These are phyloP conservation scores for Cygnus olor DNA, from an alignment of 2,797 vertebrate species.

Conservation along the genomic window DNA sequence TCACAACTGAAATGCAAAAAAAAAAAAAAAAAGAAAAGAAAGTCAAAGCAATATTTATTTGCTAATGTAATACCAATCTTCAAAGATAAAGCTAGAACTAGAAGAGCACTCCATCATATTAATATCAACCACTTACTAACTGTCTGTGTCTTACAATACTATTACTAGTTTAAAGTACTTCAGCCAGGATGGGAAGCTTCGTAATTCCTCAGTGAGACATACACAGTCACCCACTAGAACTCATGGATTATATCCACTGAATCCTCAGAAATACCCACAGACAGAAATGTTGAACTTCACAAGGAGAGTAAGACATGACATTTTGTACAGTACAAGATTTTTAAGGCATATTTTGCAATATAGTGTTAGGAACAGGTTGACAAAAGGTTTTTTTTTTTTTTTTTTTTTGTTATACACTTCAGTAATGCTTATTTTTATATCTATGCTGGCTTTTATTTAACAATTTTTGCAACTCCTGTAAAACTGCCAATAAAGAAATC, in stretches of 20 bases:
- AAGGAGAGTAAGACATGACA: not conserved
- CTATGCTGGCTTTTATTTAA: not conserved
- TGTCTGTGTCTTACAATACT: not conserved
- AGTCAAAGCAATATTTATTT: not conserved
- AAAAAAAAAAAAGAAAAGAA: not conserved
- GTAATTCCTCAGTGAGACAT: not conserved
- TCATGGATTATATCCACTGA: not conserved
- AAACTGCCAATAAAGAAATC: conserved; percentile 49
- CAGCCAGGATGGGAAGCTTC: not conserved
- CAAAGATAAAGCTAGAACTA: not conserved
- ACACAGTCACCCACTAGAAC: not conserved
- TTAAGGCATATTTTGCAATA: not conserved
- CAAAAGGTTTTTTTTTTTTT: not conserved
- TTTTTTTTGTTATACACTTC: not conserved
- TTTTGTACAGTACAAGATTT: not conserved
- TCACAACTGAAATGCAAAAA: not conserved
- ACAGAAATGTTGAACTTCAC: not conserved
- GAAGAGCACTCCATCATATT: not conserved
- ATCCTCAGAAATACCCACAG: not conserved
- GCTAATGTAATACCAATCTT: not conserved
- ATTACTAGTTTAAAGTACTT: not conserved
- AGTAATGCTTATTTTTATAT: not conserved
- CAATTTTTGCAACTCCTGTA: not conserved
- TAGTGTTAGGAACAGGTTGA: not conserved
- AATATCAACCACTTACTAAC: not conserved